phyloP scores from a whole-genome alignment of 2,797 vertebrate species.

The Micromesistius poutassou region DNA sequence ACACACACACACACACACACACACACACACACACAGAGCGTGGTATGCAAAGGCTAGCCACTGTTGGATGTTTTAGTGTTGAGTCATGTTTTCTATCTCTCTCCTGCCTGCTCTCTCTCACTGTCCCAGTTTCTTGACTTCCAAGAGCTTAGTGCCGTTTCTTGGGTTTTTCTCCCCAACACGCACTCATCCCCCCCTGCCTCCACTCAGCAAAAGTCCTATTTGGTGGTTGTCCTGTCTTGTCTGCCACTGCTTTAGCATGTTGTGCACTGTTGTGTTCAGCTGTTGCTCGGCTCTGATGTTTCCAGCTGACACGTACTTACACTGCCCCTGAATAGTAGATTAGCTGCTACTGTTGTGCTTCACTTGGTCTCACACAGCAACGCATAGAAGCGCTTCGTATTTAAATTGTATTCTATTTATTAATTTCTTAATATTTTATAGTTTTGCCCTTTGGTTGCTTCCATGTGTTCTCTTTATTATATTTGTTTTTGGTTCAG shows the following conservation, averaged over 20 bases:
- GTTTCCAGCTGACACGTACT: neutral
- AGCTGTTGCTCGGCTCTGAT: constrained; percentile 4
- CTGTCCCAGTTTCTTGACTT: neutral
- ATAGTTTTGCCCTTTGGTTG: neutral
- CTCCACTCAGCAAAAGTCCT: neutral
- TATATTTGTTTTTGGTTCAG: neutral
- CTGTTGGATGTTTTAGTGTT: constrained; percentile 46
- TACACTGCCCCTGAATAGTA: neutral
- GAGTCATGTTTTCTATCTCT: constrained; percentile 41
- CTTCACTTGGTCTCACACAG: neutral
- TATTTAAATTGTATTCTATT: neutral
- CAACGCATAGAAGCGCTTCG: neutral
- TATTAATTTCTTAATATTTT: neutral
- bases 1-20: neutral
- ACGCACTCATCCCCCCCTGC: neutral
- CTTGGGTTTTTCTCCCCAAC: neutral
- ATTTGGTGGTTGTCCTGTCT: constrained; percentile 2
- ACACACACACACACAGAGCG: constrained; percentile 10
- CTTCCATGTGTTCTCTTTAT: neutral
- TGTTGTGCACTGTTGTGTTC: neutral
- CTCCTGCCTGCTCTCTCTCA: constrained; percentile 10
- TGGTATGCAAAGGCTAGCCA: constrained; percentile 49
- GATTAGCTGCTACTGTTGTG: neutral
- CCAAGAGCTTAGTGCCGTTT: neutral
- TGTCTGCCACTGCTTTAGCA: neutral